These are phyloP conservation scores for Pseudorhombus dupliciocellatus DNA, from an alignment of 2,113 vertebrate species.

Conservation along the genomic window DNA sequence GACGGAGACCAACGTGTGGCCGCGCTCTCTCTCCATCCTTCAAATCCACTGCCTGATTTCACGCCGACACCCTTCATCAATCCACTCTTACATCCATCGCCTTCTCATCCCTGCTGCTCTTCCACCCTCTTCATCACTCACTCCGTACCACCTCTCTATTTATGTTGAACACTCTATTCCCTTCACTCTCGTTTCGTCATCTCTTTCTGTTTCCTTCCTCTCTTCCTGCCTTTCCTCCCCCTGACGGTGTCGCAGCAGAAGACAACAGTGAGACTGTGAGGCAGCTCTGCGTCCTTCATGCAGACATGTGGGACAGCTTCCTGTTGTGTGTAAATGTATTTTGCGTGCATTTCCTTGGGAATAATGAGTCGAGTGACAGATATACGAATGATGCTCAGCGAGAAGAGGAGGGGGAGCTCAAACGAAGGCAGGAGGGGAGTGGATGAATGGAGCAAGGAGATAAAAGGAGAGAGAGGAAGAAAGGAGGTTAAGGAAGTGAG, in stretches of 20 bases:
- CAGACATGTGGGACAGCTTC: background rate
- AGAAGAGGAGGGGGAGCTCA: background rate
- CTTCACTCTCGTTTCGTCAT: slow-evolving; percentile 44
- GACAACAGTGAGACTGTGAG: background rate
- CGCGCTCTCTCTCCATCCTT: background rate
- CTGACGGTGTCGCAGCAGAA: slow-evolving; percentile 25
- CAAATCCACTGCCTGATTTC: slow-evolving; percentile 39
- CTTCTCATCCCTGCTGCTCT: too few species aligned
- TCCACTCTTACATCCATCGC: too few species aligned
- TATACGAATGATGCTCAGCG: slow-evolving; percentile 39
- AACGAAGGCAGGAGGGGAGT: slow-evolving; percentile 4
- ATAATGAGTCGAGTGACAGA: slow-evolving; percentile 39
- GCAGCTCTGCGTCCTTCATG: slow-evolving; percentile 1
- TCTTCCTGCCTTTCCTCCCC: background rate
- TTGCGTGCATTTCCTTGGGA: slow-evolving; percentile 32
- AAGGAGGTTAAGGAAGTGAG: background rate
- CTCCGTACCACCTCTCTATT: background rate
- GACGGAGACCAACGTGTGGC: slow-evolving; percentile 15
- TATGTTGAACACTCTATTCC: background rate
- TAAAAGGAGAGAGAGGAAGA: background rate
- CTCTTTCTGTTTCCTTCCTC: background rate
- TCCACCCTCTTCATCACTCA: background rate
- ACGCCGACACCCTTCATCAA: slow-evolving; percentile 17
- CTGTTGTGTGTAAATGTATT: slow-evolving; percentile 7
- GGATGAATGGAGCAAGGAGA: background rate